A percentile compares a stretch with the other conserved stretches of the same genome.
Evolutionary conservation across 2,888 invertebrate genomes (phyloP).

Genomic region (Lycocerus yunnanus): DNA sequence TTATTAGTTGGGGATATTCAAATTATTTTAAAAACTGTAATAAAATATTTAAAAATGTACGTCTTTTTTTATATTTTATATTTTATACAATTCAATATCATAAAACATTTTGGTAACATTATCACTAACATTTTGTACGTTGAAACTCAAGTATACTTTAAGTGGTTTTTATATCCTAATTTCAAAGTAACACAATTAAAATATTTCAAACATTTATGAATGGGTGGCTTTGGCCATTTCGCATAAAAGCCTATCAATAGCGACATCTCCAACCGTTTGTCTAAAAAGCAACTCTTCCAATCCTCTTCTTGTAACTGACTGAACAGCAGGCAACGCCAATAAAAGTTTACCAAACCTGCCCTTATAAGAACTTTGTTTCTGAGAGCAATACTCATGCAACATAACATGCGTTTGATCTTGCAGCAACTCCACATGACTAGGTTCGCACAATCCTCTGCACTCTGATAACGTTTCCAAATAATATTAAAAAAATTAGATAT

Average conservation of each 20-base stretch:
- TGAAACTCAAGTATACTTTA: not conserved
- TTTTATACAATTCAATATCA: not conserved
- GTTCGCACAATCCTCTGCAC: constrained; percentile 65
- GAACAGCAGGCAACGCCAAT: constrained; percentile 70
- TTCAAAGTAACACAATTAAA: not conserved
- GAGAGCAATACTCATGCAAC: constrained; percentile 71
- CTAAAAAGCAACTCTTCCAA: constrained; percentile 76
- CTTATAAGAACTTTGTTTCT: constrained; percentile 51
- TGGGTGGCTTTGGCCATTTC: constrained; percentile 62
- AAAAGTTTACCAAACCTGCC: constrained; percentile 75
- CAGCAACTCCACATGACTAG: constrained; percentile 65
- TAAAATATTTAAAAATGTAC: too few relatives aligned
- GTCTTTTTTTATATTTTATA: not conserved
- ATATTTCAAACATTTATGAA: constrained; percentile 16
- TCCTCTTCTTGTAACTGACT: constrained; percentile 50
- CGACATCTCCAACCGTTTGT: constrained; percentile 74
- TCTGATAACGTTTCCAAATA: constrained; percentile 56
- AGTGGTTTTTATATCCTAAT: not conserved
- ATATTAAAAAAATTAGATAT: not conserved
- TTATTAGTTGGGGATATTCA: too few relatives aligned
- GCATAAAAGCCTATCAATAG: constrained; percentile 70
- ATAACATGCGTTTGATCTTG: constrained; percentile 83
- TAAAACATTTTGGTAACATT: not conserved
- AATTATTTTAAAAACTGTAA: too few relatives aligned
- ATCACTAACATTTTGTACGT: not conserved